A percentile compares a stretch with the other conserved stretches of the same genome.
Evolutionary conservation across 2,888 invertebrate species (phyloP).

Genomic region (Pseudococcus viburni): DNA sequence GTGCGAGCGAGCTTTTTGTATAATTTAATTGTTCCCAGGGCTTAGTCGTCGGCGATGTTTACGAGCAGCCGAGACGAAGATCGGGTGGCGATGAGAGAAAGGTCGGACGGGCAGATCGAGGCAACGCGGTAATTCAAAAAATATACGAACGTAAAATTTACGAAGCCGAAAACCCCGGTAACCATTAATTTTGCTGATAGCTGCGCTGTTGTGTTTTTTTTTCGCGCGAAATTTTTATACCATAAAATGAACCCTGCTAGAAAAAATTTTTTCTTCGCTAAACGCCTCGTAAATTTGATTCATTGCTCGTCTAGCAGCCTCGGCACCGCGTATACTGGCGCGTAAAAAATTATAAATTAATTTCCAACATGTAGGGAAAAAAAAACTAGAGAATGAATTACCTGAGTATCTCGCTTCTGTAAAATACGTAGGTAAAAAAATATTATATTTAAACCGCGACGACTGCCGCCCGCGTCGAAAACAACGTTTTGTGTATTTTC

Average conservation of each 20-base stretch:
- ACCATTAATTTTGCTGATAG: conserved; percentile 27
- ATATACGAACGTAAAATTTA: conserved; percentile 12
- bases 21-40: neutral
- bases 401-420: neutral
- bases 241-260: neutral
- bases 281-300: conserved; percentile 44
- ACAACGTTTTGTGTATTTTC: conserved; percentile 5
- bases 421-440: neutral
- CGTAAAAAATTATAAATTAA: conserved; percentile 44
- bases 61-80: neutral
- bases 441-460: conserved; percentile 14
- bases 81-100: neutral
- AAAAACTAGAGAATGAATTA: neutral
- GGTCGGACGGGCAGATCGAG: neutral
- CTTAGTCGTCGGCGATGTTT: neutral
- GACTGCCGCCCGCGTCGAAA: neutral
- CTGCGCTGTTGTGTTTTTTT: conserved; percentile 14
- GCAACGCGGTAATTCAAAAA: conserved; percentile 3
- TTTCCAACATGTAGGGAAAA: neutral
- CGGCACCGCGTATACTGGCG: conserved; percentile 4
- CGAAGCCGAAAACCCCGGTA: conserved; percentile 27
- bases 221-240: neutral
- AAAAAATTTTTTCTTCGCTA: conserved; percentile 14
- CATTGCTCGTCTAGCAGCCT: neutral
- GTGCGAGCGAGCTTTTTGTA: conserved; percentile 1